Percentiles rank a stretch among this genome's conserved stretches.
phyloP scores from a whole-genome alignment of 1,140 invertebrate genomes.

The Cotesia glomerata region DNA sequence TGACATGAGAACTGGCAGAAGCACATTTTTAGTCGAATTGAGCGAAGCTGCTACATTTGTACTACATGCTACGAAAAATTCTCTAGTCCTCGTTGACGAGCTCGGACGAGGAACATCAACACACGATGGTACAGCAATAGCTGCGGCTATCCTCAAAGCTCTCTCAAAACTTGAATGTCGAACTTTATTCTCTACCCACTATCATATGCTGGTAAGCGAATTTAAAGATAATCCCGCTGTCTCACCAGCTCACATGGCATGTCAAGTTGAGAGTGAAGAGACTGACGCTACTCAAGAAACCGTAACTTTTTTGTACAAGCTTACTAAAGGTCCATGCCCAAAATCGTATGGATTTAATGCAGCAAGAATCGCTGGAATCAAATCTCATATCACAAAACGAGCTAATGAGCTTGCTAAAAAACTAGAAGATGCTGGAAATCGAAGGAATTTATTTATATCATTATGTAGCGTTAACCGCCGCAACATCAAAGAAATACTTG shows the following conservation, averaged over 20 bases:
- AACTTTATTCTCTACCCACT: slow-evolving; percentile 95
- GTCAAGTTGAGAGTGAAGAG: slow-evolving; percentile 82
- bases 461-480: slow-evolving; percentile 42
- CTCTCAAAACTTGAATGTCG: slow-evolving; percentile 78
- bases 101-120: slow-evolving; percentile 93
- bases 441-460: slow-evolving; percentile 56
- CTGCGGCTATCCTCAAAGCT: slow-evolving; percentile 83
- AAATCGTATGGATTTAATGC: slow-evolving; percentile 99
- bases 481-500: slow-evolving; percentile 36
- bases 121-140: slow-evolving; percentile 95
- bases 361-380: slow-evolving; percentile 89
- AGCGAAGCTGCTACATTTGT: slow-evolving; percentile 91
- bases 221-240: slow-evolving; percentile 76
- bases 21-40: slow-evolving; percentile 94
- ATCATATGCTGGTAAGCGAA: slow-evolving; percentile 90
- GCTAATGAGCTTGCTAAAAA: slow-evolving; percentile 72
- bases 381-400: slow-evolving; percentile 70
- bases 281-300: slow-evolving; percentile 82
- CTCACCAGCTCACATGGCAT: slow-evolving; percentile 91
- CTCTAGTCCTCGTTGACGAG: slow-evolving; percentile 94
- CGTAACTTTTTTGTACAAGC: slow-evolving; percentile 96
- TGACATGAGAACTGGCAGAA: slow-evolving; percentile 90
- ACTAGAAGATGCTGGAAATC: slow-evolving; percentile 68
- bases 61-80: slow-evolving; percentile 84
- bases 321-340: slow-evolving; percentile 88